Percentiles rank a stretch among this genome's conserved stretches.
Conservation (phyloP, 2,888 invertebrate genomes). For the Leptinotarsa peninsularis region DNA sequence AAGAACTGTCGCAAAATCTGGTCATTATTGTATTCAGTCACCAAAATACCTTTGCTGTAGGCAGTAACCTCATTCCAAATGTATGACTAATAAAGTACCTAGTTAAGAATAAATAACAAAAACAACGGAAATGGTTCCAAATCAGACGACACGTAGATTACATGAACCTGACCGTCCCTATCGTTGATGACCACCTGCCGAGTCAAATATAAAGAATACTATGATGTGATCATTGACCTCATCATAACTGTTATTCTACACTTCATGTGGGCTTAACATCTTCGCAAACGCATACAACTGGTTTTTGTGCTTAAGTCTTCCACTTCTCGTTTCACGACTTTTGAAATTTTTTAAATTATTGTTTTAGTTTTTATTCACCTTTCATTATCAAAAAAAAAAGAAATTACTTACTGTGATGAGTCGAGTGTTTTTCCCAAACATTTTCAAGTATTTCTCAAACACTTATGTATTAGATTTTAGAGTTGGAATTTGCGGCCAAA, state of each 20-base stretch:
- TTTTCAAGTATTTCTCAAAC: slow-evolving; percentile 12
- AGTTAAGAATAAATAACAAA: not conserved
- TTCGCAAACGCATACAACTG: slow-evolving; percentile 15
- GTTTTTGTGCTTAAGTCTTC: slow-evolving; percentile 35
- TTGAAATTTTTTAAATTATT: too few relatives aligned
- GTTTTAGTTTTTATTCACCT: too few relatives aligned
- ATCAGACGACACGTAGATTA: not conserved
- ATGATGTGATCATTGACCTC: slow-evolving; percentile 62
- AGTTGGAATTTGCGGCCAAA: not conserved
- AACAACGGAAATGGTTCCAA: not conserved
- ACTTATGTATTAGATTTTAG: not conserved
- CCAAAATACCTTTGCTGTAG: not conserved
- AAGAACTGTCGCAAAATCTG: not conserved
- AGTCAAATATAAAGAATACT: slow-evolving; percentile 23
- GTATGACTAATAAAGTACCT: slow-evolving; percentile 1
- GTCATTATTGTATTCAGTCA: not conserved
- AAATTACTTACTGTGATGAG: slow-evolving; percentile 25
- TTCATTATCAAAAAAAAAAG: not conserved
- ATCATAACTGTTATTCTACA: slow-evolving; percentile 61
- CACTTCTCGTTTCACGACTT: too few relatives aligned
- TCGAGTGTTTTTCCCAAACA: slow-evolving; percentile 27
- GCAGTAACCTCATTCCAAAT: not conserved
- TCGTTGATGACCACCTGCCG: not conserved
- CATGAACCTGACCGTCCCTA: not conserved
- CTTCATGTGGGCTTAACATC: slow-evolving; percentile 57